phyloP scores from a whole-genome alignment of 2,113 vertebrate species.

The Spea multiplicata region DNA sequence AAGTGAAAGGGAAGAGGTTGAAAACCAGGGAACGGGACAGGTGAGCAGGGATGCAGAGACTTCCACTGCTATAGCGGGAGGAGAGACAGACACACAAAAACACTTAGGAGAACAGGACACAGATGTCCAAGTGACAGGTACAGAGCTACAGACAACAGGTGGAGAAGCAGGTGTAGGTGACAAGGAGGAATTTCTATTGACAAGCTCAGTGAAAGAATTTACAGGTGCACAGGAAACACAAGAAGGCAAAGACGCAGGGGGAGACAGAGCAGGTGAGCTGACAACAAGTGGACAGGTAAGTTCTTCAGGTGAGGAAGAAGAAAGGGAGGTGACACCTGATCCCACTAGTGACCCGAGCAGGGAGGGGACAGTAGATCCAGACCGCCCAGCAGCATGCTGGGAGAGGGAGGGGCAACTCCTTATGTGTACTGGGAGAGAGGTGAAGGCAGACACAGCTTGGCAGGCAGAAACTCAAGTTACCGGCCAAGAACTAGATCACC shows the following conservation, averaged over 20 bases:
- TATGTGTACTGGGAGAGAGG: conserved; percentile 36
- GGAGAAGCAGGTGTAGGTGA: neutral
- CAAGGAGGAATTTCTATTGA: neutral
- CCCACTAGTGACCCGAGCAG: neutral
- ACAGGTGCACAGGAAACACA: neutral
- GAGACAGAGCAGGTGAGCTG: neutral
- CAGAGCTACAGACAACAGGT: neutral
- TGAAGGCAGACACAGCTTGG: conserved; percentile 22
- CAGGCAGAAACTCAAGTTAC: conserved; percentile 10
- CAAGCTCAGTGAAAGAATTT: neutral
- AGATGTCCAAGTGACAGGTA: neutral
- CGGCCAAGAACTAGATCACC: neutral
- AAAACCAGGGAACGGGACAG: neutral
- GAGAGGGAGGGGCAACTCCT: conserved; percentile 39
- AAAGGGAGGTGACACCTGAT: conserved; percentile 41
- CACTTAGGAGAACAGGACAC: neutral
- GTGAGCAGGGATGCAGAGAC: neutral
- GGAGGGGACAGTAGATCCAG: conserved; percentile 25
- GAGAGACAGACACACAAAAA: neutral
- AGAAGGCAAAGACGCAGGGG: neutral
- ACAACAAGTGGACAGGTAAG: conserved; percentile 6
- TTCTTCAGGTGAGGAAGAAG: conserved; percentile 12
- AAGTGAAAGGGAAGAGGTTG: neutral
- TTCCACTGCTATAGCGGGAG: neutral
- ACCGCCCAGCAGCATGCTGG: conserved; percentile 28